Conservation (phyloP, 2,113 vertebrate species). For the Semnornis frantzii region DNA sequence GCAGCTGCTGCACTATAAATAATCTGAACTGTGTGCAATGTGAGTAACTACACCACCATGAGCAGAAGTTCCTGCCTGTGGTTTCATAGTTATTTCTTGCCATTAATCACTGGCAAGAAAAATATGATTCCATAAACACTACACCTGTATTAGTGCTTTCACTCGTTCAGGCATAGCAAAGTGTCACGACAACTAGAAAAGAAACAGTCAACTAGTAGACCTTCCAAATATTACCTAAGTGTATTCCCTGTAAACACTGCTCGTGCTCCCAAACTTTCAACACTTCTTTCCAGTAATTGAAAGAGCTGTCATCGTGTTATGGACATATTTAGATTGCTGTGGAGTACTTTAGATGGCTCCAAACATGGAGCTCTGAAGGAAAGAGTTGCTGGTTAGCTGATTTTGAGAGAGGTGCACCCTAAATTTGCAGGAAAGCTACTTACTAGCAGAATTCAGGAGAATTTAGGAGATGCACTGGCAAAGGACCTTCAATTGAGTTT, state of each 20-base stretch:
- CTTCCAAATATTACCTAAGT: not conserved
- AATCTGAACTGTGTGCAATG: slow-evolving; percentile 45
- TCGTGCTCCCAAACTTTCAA: not conserved
- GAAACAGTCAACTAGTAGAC: not conserved
- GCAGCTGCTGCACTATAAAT: slow-evolving; percentile 76
- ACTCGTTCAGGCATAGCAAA: not conserved
- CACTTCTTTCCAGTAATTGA: not conserved
- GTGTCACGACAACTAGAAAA: not conserved
- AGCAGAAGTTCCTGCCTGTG: slow-evolving; percentile 27
- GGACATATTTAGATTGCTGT: not conserved
- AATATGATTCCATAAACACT: slow-evolving; percentile 3
- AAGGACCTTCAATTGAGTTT: not conserved
- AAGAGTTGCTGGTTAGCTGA: not conserved
- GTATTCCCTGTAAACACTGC: not conserved
- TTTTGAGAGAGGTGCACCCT: not conserved
- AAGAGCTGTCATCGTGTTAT: not conserved
- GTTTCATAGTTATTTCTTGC: slow-evolving; percentile 13
- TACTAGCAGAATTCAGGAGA: not conserved
- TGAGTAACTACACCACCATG: not conserved
- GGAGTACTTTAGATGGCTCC: not conserved
- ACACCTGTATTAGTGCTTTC: slow-evolving; percentile 19
- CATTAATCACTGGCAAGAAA: slow-evolving; percentile 32
- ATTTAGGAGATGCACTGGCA: not conserved
- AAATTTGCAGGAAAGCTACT: not conserved
- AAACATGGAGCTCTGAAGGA: not conserved